phyloP scores from a whole-genome alignment of 2,888 invertebrate species.

The Endomychus coccineus region DNA sequence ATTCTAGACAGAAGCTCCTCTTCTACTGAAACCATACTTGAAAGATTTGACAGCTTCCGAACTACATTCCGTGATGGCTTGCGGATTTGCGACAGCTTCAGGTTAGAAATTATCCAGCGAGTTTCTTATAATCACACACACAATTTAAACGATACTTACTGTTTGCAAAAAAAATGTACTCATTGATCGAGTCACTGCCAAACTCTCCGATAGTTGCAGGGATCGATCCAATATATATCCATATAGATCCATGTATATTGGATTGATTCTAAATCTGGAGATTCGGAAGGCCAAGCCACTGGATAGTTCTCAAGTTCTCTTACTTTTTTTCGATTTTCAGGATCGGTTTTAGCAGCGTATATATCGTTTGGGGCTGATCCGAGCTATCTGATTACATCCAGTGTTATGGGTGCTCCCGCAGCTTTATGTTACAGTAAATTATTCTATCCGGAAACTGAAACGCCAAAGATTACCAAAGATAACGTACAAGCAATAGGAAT shows the following conservation, averaged over 20 bases:
- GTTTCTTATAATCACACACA: too few relatives aligned
- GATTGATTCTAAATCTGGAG: too few relatives aligned
- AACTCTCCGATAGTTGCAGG: too few relatives aligned
- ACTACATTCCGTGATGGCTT: constrained; percentile 86
- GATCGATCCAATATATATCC: too few relatives aligned
- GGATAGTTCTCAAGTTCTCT: background rate
- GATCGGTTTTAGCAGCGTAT: constrained; percentile 88
- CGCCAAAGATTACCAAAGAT: constrained; percentile 66
- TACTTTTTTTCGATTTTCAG: constrained; percentile 43
- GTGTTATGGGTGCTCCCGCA: constrained; percentile 94
- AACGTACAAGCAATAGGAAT: constrained; percentile 64
- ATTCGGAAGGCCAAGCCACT: too few relatives aligned
- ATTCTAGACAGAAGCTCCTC: constrained; percentile 77
- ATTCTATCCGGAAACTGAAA: constrained; percentile 83
- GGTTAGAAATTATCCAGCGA: too few relatives aligned
- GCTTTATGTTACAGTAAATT: constrained; percentile 85
- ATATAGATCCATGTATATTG: too few relatives aligned
- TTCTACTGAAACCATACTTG: constrained; percentile 83
- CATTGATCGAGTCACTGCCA: too few relatives aligned
- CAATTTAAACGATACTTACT: too few relatives aligned
- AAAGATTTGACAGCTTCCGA: constrained; percentile 81
- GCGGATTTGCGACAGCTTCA: constrained; percentile 93
- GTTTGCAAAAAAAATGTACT: too few relatives aligned
- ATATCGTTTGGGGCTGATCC: constrained; percentile 84
- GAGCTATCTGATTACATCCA: constrained; percentile 82